A percentile compares a stretch with the other conserved stretches of the same genome.
Conservation (phyloP, 2,113 vertebrate genomes). For the Scalopus aquaticus region DNA sequence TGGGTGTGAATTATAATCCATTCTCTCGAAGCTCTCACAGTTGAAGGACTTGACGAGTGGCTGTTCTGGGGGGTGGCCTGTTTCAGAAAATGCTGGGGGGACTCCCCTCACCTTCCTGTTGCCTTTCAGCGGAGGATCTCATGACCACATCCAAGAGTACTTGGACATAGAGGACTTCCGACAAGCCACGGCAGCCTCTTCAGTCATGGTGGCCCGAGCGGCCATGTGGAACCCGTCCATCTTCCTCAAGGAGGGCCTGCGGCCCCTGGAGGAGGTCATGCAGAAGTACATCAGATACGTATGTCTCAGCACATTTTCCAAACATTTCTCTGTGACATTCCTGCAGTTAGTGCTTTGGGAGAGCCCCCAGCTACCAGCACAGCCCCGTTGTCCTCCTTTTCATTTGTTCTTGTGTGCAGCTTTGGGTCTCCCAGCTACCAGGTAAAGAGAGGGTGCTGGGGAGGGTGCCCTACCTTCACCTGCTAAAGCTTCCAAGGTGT, state of each 20-base stretch:
- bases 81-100: not conserved
- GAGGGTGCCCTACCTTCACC: not conserved
- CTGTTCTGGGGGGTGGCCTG: not conserved
- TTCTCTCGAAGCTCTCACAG: not conserved
- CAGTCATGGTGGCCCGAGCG: conserved; percentile 95
- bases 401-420: not conserved
- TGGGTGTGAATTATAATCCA: not conserved
- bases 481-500: not conserved
- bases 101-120: conserved; percentile 10
- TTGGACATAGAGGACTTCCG: conserved; percentile 90
- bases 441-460: not conserved
- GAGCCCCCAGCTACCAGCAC: not conserved
- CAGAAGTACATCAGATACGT: conserved; percentile 95
- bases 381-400: not conserved
- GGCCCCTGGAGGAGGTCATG: conserved; percentile 92
- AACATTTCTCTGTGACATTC: not conserved
- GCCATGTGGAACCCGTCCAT: conserved; percentile 99
- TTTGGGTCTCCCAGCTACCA: not conserved
- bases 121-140: conserved; percentile 93
- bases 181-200: conserved; percentile 88
- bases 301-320: conserved; percentile 62
- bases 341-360: not conserved
- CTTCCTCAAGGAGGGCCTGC: conserved; percentile 89
- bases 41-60: not conserved
- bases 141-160: conserved; percentile 92